Evolutionary conservation across 1,140 invertebrate genomes (phyloP), one percentile per base, ranked within the genome.

Genomic region (Pseudomyrmex concolor): DNA sequence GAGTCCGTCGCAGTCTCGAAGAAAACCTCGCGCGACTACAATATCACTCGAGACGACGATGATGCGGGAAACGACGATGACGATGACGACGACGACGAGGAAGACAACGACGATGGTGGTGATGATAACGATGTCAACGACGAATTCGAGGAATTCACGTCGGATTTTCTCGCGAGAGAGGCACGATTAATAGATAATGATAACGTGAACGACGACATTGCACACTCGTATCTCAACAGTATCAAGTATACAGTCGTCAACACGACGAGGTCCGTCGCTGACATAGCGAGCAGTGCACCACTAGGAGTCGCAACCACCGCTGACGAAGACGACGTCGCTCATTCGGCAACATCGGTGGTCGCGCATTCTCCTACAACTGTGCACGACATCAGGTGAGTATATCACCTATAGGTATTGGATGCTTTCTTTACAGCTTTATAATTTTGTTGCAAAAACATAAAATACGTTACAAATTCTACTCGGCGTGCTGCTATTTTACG

Each of bases 381-480:
- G n/a, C 81, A 74, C 25, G 73, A 68, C 57, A 84, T 70, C 59
- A 87, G 86, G 86, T 87, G 85, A 87, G 86, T 87, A 66, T 66
- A 70, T 0, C 34, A 34, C 34, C 34, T 5, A 34, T 34, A 34
- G 25, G 5, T 34, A 57, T 50, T 64, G 48, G 72, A 43, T 63
- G 60, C 17, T n/a, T 70, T 55, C 64, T 71, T n/a, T 54, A 50
- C 76, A 2, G 43, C 76, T 80, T 71, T 13, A 43, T 22, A 71
- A 59, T 12, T 17, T 78, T 17, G 34, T 43, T 70, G n/a, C 64
- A 57, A 45, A 5, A 34, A 70, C 43, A 51, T 68, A 77, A 34
- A 77, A 77, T 77, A 63, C 50, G 48, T 55, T 43, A 17, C 43
- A 15, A 22, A 13, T 22, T 62, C 45, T 1, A 34, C 43, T 68